Evolutionary conservation across 2,113 vertebrate species (phyloP).

Genomic region (Mormyrus iriodes): DNA sequence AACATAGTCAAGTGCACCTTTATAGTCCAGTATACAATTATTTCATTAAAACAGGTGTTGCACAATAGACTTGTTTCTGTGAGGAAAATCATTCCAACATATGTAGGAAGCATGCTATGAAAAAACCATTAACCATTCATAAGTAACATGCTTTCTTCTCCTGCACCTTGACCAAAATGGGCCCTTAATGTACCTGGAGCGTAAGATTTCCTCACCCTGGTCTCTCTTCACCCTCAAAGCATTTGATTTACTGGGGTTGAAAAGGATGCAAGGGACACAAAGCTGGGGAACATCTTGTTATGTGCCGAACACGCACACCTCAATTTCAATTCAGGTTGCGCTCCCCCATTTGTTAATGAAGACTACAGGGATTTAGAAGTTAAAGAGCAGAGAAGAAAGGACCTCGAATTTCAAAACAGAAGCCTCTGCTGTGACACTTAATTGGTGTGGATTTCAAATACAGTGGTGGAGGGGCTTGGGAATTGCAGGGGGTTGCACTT

Average conservation of each 20-base stretch:
- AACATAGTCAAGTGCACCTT: background rate
- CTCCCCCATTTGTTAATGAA: conserved; percentile 40
- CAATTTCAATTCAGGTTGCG: conserved; percentile 36
- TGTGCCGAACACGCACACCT: background rate
- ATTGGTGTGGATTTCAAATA: conserved; percentile 40
- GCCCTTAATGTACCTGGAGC: background rate
- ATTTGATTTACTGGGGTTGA: background rate
- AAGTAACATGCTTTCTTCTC: background rate
- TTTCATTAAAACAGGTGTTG: background rate
- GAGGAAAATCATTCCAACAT: background rate
- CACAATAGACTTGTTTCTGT: background rate
- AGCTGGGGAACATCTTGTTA: background rate
- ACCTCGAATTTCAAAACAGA: conserved; percentile 31
- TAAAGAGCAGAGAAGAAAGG: conserved; percentile 32
- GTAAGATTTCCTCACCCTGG: background rate
- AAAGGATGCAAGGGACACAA: background rate
- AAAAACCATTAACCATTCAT: background rate
- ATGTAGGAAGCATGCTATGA: background rate
- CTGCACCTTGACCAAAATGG: background rate
- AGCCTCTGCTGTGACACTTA: conserved; percentile 28
- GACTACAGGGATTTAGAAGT: conserved; percentile 34
- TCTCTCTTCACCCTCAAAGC: background rate
- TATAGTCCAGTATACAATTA: background rate
- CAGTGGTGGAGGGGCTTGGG: conserved; percentile 7
- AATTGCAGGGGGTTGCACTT: background rate